These are phyloP conservation scores for Dilophus febrilis DNA, from an alignment of 2,888 invertebrate genomes.

Conservation along the genomic window DNA sequence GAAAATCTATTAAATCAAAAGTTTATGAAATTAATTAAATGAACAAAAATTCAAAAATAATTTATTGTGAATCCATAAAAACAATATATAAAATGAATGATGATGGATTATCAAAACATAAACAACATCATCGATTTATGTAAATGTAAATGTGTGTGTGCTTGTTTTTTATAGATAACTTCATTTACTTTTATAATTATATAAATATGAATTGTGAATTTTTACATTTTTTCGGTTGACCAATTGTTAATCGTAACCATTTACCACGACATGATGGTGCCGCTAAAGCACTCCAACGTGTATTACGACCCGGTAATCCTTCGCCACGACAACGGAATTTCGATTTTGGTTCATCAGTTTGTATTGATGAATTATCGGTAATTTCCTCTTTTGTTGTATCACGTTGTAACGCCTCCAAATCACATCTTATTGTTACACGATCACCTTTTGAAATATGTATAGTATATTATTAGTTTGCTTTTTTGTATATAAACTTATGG, in stretches of 20 bases:
- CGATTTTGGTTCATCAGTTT: slow-evolving; percentile 11
- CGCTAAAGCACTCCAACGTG: slow-evolving; percentile 68
- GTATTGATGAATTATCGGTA: slow-evolving; percentile 13
- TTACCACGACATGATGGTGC: slow-evolving; percentile 81
- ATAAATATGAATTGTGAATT: slow-evolving; percentile 29
- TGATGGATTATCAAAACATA: too few species aligned
- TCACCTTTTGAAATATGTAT: too few species aligned
- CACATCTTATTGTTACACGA: slow-evolving; percentile 65
- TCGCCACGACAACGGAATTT: slow-evolving; percentile 57
- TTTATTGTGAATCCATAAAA: too few species aligned
- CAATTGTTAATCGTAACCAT: slow-evolving; percentile 49
- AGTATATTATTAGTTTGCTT: too few species aligned
- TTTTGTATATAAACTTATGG: too few species aligned
- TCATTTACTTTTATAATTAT: slow-evolving; percentile 18
- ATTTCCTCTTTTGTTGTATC: slow-evolving; percentile 15
- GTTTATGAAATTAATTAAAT: too few species aligned
- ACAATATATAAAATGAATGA: too few species aligned
- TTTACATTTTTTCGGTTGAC: slow-evolving; percentile 27
- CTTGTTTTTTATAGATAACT: too few species aligned
- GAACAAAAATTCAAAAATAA: too few species aligned
- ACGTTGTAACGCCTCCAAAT: slow-evolving; percentile 57
- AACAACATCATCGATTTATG: too few species aligned
- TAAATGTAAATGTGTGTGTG: too few species aligned
- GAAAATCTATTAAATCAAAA: too few species aligned
- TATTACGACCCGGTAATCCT: slow-evolving; percentile 55